Conservation (phyloP, 1,140 invertebrate genomes). For the Nephila pilipes region DNA sequence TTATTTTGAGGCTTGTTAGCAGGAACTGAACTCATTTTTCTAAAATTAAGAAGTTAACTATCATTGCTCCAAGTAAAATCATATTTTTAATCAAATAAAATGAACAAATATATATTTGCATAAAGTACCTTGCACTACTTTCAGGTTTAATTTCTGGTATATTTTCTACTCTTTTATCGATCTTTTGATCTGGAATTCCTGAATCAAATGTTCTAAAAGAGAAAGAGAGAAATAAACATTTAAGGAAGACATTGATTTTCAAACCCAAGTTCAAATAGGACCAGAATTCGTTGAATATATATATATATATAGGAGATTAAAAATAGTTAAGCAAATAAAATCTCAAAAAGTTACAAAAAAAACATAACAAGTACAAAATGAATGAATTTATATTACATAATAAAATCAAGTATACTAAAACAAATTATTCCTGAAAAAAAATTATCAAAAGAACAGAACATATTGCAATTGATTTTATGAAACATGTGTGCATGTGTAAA, state of each 20-base stretch:
- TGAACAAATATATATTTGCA: neutral
- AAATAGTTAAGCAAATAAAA: too few relatives aligned
- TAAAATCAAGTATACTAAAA: too few relatives aligned
- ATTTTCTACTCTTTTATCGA: neutral
- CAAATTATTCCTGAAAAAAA: too few relatives aligned
- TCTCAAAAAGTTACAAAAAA: neutral
- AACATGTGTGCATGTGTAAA: too few relatives aligned
- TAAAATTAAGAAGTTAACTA: neutral
- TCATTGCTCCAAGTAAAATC: too few relatives aligned
- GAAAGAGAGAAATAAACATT: neutral
- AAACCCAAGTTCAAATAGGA: too few relatives aligned
- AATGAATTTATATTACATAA: too few relatives aligned
- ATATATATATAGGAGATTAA: too few relatives aligned
- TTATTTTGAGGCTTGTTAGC: conserved; percentile 10
- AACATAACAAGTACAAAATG: neutral
- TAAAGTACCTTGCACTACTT: neutral
- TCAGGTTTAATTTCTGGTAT: conserved; percentile 5
- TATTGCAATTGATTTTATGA: too few relatives aligned
- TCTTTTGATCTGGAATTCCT: neutral
- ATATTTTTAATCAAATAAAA: neutral
- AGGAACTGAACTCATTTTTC: neutral
- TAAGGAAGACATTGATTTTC: too few relatives aligned
- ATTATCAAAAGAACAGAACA: too few relatives aligned
- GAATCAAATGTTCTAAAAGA: neutral
- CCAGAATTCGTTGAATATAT: too few relatives aligned